Percentiles rank a stretch among this genome's conserved stretches.
phyloP scores from a whole-genome alignment of 2,888 invertebrate species.

The Caenorhabditis sp. region DNA sequence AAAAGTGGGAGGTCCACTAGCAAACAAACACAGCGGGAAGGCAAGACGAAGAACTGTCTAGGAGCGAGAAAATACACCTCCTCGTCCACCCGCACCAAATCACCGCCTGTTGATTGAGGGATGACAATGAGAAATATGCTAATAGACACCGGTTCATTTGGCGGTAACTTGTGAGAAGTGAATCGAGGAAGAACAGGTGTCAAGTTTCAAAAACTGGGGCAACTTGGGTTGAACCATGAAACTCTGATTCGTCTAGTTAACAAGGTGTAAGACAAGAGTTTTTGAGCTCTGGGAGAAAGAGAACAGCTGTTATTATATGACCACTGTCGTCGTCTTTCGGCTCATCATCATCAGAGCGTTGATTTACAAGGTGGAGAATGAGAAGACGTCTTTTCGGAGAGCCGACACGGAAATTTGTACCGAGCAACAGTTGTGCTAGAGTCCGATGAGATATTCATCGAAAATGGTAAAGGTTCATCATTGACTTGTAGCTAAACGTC shows the following conservation, averaged over 20 bases:
- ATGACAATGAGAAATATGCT: slow-evolving; percentile 33
- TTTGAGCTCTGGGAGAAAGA: background rate
- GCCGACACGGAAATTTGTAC: no score
- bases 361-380: slow-evolving; percentile 20
- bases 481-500: no score
- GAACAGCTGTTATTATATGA: slow-evolving; percentile 44
- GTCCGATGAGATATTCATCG: background rate
- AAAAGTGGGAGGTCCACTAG: slow-evolving; percentile 26
- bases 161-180: slow-evolving; percentile 30
- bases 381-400: slow-evolving; percentile 2
- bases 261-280: slow-evolving; percentile 11
- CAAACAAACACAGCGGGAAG: slow-evolving; percentile 55
- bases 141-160: slow-evolving; percentile 41
- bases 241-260: background rate
- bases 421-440: no score
- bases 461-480: no score
- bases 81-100: slow-evolving; percentile 37
- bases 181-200: slow-evolving; percentile 27
- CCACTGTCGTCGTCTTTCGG: slow-evolving; percentile 19
- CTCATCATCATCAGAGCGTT: slow-evolving; percentile 30
- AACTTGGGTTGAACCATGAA: background rate
- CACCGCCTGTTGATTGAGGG: slow-evolving; percentile 7
- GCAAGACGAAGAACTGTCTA: slow-evolving; percentile 32
- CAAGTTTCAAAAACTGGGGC: slow-evolving; percentile 7
- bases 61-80: slow-evolving; percentile 34